These are phyloP conservation scores for Caranx ignobilis DNA, from an alignment of 2,113 vertebrate species.

Conservation along the genomic window DNA sequence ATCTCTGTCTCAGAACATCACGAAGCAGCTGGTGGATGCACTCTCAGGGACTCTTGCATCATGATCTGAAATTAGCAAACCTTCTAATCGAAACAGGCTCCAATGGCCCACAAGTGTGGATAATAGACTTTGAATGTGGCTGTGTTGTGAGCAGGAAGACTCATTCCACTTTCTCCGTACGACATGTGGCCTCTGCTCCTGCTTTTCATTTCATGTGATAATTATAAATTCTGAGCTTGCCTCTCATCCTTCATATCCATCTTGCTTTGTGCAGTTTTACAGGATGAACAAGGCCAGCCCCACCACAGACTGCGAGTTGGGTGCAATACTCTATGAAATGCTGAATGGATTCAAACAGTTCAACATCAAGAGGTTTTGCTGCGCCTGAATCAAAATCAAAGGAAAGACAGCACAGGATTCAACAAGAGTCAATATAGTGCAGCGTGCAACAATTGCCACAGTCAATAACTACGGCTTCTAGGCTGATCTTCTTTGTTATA, in stretches of 20 bases:
- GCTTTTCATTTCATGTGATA: neutral
- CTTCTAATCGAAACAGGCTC: neutral
- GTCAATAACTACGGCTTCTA: neutral
- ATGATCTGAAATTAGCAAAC: neutral
- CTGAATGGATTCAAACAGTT: neutral
- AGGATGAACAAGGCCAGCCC: neutral
- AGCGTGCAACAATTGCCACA: neutral
- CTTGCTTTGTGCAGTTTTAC: neutral
- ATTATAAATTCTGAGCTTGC: neutral
- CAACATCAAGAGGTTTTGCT: neutral
- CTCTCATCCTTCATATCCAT: neutral
- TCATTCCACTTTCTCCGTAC: neutral
- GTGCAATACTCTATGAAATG: neutral
- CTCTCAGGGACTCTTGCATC: neutral
- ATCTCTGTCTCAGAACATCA: neutral
- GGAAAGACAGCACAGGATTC: neutral
- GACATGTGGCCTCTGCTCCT: neutral
- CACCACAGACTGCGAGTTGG: constrained; percentile 15
- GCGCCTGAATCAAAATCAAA: accelerated
- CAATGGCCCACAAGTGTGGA: neutral
- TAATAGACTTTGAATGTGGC: constrained; percentile 11
- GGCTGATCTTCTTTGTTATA: neutral
- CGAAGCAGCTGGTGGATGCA: constrained; percentile 20
- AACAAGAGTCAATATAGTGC: neutral
- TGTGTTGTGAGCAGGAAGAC: neutral